A percentile compares a stretch with the other conserved stretches of the same genome.
These are phyloP conservation scores for Carapus acus DNA, from an alignment of 2,797 vertebrate genomes.

Conservation along the genomic window DNA sequence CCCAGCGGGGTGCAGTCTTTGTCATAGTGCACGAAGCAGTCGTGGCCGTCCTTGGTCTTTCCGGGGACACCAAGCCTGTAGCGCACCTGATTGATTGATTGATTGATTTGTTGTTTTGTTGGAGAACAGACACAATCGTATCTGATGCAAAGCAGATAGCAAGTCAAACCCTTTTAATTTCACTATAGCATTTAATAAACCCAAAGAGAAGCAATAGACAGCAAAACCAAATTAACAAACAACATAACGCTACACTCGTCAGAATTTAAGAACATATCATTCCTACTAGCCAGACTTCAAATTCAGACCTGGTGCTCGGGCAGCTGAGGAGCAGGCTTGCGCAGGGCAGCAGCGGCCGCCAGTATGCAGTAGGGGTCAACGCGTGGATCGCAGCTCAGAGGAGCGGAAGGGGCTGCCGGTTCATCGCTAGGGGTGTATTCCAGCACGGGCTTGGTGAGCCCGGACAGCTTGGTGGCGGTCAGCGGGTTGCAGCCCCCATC, in stretches of 20 bases:
- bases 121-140: slow-evolving; percentile 50
- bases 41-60: slow-evolving; percentile 75
- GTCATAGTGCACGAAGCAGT: slow-evolving; percentile 77
- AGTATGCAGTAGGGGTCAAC: slow-evolving; percentile 69
- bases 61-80: slow-evolving; percentile 66
- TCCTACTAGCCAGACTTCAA: slow-evolving; percentile 47
- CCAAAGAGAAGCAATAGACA: slow-evolving; percentile 34
- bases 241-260: slow-evolving; percentile 38
- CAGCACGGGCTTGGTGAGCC: slow-evolving; percentile 67
- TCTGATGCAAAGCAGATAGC: slow-evolving; percentile 25
- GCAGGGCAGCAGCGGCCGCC: slow-evolving; percentile 59
- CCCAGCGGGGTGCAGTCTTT: slow-evolving; percentile 69
- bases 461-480: slow-evolving; percentile 64
- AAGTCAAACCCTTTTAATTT: slow-evolving; percentile 48
- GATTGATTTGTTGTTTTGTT: slow-evolving; percentile 46
- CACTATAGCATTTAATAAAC: slow-evolving; percentile 47
- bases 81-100: slow-evolving; percentile 63
- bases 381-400: slow-evolving; percentile 67
- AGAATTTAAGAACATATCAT: slow-evolving; percentile 36
- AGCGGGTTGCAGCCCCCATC: slow-evolving; percentile 73
- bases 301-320: slow-evolving; percentile 72
- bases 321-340: slow-evolving; percentile 51
- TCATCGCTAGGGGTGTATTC: slow-evolving; percentile 53
- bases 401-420: slow-evolving; percentile 39
- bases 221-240: slow-evolving; percentile 31